Percentiles rank a stretch among this genome's conserved stretches.
Evolutionary conservation across 2,113 vertebrate species (phyloP).

Genomic region (Callaeas wilsoni): DNA sequence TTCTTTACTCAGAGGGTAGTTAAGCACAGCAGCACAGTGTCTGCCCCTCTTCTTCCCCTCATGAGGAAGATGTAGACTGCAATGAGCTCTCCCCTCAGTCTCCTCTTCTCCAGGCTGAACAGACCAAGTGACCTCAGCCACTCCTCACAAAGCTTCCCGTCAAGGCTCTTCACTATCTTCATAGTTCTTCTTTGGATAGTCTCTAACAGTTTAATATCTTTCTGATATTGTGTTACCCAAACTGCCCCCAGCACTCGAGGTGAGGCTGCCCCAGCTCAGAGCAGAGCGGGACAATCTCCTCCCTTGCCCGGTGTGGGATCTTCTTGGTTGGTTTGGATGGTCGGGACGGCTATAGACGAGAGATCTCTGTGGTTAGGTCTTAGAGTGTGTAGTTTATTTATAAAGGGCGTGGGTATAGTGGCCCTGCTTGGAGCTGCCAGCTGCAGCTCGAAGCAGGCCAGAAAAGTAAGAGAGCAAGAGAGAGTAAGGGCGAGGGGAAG

Average conservation of each 20-base stretch:
- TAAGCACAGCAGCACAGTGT: neutral
- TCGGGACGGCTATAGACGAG: too few species aligned
- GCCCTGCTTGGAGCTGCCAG: too few species aligned
- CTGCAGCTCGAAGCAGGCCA: too few species aligned
- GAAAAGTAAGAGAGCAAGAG: too few species aligned
- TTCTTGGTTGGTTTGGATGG: too few species aligned
- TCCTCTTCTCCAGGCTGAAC: neutral
- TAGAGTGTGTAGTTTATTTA: too few species aligned
- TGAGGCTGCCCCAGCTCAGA: neutral
- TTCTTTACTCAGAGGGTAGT: neutral
- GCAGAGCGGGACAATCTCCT: neutral
- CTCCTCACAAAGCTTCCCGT: accelerated
- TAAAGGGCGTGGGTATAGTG: too few species aligned
- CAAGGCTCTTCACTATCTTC: neutral
- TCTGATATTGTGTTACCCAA: accelerated
- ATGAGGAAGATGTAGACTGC: neutral
- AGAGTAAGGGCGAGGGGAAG: too few species aligned
- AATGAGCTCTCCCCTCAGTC: neutral
- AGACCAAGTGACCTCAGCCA: neutral
- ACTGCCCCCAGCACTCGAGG: accelerated
- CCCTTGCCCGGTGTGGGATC: accelerated
- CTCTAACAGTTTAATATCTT: neutral
- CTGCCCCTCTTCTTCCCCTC: neutral
- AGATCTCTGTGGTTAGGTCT: too few species aligned
- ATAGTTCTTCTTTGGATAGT: neutral